Percentiles rank a stretch among this genome's conserved stretches.
These are phyloP conservation scores for Tamandua tetradactyla DNA, from an alignment of 2,797 vertebrate species.

Conservation along the genomic window DNA sequence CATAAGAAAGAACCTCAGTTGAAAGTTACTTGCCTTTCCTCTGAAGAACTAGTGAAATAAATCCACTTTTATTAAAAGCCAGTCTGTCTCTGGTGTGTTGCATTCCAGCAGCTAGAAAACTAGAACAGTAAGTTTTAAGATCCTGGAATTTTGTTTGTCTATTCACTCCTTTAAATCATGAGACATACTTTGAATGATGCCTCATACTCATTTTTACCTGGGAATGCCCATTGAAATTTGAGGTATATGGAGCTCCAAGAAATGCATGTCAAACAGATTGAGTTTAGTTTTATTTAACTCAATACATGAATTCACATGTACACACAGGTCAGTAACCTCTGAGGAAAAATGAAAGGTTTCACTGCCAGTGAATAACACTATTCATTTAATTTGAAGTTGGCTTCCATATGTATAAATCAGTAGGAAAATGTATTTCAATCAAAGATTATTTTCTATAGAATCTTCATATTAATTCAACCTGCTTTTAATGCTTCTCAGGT, in stretches of 20 bases:
- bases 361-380: not conserved
- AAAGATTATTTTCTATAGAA: not conserved
- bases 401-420: not conserved
- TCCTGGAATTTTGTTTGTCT: not conserved
- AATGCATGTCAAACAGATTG: not conserved
- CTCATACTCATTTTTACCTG: not conserved
- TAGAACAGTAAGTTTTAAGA: slow-evolving; percentile 16
- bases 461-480: slow-evolving; percentile 30
- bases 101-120: too few relatives aligned
- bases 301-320: not conserved
- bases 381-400: not conserved
- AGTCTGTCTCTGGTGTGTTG: too few relatives aligned
- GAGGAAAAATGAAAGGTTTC: not conserved
- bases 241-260: not conserved
- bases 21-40: too few relatives aligned
- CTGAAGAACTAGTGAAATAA: too few relatives aligned
- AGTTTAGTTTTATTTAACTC: not conserved
- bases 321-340: not conserved
- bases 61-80: too few relatives aligned
- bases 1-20: too few relatives aligned
- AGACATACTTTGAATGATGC: not conserved
- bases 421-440: not conserved
- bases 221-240: not conserved
- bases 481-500: not conserved
- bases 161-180: not conserved